Conservation (phyloP, 1,140 invertebrate species). For the Trichonephila inaurata region DNA sequence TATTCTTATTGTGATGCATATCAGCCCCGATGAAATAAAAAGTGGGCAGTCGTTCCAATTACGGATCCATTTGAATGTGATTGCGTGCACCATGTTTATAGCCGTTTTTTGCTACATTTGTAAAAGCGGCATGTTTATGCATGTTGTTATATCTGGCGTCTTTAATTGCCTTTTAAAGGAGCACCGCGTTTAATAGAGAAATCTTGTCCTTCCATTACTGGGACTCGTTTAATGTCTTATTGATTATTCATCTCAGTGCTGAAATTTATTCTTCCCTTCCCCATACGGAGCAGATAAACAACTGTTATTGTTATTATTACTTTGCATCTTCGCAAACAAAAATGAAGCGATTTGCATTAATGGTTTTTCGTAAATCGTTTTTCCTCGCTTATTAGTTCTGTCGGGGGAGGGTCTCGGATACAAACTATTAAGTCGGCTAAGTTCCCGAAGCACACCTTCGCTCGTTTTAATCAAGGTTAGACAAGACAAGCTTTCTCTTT, state of each 20-base stretch:
- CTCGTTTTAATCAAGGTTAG: slow-evolving; percentile 74
- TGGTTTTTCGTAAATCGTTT: slow-evolving; percentile 76
- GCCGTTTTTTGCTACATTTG: slow-evolving; percentile 66
- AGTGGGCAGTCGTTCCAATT: slow-evolving; percentile 73
- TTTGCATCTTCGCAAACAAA: slow-evolving; percentile 75
- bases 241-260: slow-evolving; percentile 74
- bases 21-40: slow-evolving; percentile 69
- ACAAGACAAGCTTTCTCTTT: slow-evolving; percentile 43
- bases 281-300: slow-evolving; percentile 74
- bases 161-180: slow-evolving; percentile 77
- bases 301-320: slow-evolving; percentile 77
- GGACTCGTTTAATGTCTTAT: slow-evolving; percentile 76
- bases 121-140: slow-evolving; percentile 75
- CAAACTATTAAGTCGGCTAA: slow-evolving; percentile 73
- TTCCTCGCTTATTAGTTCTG: slow-evolving; percentile 72
- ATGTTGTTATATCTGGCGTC: slow-evolving; percentile 75
- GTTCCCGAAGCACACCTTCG: slow-evolving; percentile 63
- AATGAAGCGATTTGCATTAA: slow-evolving; percentile 76
- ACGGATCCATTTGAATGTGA: slow-evolving; percentile 74
- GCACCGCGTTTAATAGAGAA: slow-evolving; percentile 72
- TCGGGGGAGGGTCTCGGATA: slow-evolving; percentile 69
- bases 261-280: slow-evolving; percentile 68
- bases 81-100: slow-evolving; percentile 74
- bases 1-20: slow-evolving; percentile 75
- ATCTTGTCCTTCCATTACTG: slow-evolving; percentile 73